Evolutionary conservation across 2,797 vertebrate species (phyloP).

Genomic region (Sebastes trivittatus): DNA sequence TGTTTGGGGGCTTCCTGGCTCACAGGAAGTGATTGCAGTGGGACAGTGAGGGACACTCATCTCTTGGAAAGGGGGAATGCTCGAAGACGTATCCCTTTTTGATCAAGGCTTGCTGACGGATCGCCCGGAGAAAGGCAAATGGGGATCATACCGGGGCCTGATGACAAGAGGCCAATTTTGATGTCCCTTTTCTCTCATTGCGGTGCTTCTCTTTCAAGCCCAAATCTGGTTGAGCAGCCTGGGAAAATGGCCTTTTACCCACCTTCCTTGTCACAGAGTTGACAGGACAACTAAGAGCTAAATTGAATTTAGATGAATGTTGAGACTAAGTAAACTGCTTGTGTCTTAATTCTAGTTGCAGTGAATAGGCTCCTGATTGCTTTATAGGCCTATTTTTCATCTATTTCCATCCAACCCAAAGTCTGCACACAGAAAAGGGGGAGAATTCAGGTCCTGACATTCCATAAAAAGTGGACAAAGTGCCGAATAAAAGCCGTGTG

Average conservation of each 20-base stretch:
- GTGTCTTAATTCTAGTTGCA: conserved; percentile 23
- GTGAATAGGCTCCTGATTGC: conserved; percentile 46
- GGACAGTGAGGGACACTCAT: conserved; percentile 85
- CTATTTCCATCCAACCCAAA: neutral
- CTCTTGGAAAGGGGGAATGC: conserved; percentile 73
- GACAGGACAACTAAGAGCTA: conserved; percentile 51
- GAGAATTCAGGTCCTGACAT: neutral
- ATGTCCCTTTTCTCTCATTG: conserved; percentile 83
- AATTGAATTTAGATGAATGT: conserved; percentile 52
- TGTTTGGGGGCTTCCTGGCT: conserved; percentile 77
- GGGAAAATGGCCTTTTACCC: conserved; percentile 77
- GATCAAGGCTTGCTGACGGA: conserved; percentile 85
- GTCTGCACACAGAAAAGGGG: conserved; percentile 12
- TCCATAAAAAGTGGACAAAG: conserved; percentile 22
- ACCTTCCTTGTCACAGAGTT: conserved; percentile 56
- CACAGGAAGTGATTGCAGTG: conserved; percentile 82
- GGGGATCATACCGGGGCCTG: conserved; percentile 78
- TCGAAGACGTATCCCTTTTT: conserved; percentile 83
- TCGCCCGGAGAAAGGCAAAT: conserved; percentile 83
- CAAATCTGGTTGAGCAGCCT: conserved; percentile 74
- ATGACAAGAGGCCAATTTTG: conserved; percentile 86
- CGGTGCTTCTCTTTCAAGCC: conserved; percentile 79
- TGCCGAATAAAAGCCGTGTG: conserved; percentile 43
- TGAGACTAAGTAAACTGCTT: conserved; percentile 48
- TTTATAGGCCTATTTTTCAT: conserved; percentile 28